A percentile compares a stretch with the other conserved stretches of the same genome.
Evolutionary conservation across 2,113 vertebrate species (phyloP).

Genomic region (Ivindomyrus marchei): DNA sequence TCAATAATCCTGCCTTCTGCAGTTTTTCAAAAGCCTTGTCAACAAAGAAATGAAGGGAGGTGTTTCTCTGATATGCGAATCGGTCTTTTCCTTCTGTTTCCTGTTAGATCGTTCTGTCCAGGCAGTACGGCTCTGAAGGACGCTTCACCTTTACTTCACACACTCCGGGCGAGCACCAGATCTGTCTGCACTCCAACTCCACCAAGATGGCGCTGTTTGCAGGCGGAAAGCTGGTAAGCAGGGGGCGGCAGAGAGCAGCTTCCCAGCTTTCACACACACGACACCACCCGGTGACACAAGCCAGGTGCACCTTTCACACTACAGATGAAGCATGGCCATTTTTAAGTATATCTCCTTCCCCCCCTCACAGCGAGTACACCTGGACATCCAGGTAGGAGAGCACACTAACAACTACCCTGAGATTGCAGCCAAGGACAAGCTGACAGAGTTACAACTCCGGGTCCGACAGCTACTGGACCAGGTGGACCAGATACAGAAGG

Average conservation of each 20-base stretch:
- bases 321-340: neutral
- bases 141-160: slow-evolving; percentile 93
- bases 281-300: neutral
- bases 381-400: slow-evolving; percentile 89
- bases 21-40: neutral
- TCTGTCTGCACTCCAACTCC: slow-evolving; percentile 93
- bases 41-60: neutral
- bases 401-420: slow-evolving; percentile 94
- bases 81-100: neutral
- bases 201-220: slow-evolving; percentile 88
- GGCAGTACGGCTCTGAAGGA: slow-evolving; percentile 87
- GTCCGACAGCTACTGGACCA: slow-evolving; percentile 87
- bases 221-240: slow-evolving; percentile 78
- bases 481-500: slow-evolving; percentile 93
- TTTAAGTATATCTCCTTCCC: neutral
- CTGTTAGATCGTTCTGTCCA: slow-evolving; percentile 76
- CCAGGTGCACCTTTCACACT: neutral
- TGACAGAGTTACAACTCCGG: slow-evolving; percentile 83
- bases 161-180: slow-evolving; percentile 90
- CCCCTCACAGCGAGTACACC: slow-evolving; percentile 73
- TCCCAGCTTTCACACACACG: neutral
- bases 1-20: neutral
- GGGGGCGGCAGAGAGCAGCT: neutral
- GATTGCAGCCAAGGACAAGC: slow-evolving; percentile 89
- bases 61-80: neutral